Base-by-base conservation (phyloP, 2,797 vertebrate genomes). In the Sebastes matsubarae region DNA sequence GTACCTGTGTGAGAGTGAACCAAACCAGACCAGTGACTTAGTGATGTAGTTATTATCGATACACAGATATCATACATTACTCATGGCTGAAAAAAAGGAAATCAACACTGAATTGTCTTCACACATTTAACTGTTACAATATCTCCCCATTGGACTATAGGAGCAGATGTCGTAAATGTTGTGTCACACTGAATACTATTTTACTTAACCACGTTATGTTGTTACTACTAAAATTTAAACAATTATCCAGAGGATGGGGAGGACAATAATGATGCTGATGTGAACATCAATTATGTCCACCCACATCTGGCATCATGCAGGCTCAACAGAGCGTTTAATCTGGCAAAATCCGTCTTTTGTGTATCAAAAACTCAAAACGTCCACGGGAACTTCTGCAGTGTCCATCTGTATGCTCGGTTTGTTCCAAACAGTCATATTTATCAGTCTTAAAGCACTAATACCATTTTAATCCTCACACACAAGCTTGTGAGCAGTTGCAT, bases 111-210 rank as follows among this genome's bases (percentile, higher is more conserved):
- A 71, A 74, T 73, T 61, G 32, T 46, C 57, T 79, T 52, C 59
- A 54, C 71, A 29, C 30, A 13, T 66, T 59, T 38, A 67, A 78
- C 38, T 69, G 73, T 67, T 29, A n/a, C 34, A 67, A 5, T 20
- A 20, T 69, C 78, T 69, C 54, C 70, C 74, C 14, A 9, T 46
- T 25, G 66, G 77, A 64, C 52, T 1, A 3, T 5, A 20, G 59
- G 14, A 81, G 70, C 78, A 80, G 82, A 34, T 87, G 30, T 83
- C 70, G 71, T 54, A 78, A 78, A 79, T 50, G 72, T 34, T 57
- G 80, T 55, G 36, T 77, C 61, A 63, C 46, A 74, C 25, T 4
- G 8, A 27, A 68, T 68, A 38, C 6, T 77, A 5, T 63, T 84
- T 68, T n/a, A 74, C 42, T 59, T 27, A 72, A 60, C 13, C 57